These are phyloP conservation scores for Rousettus madagascariensis DNA, from an alignment of 2,797 vertebrate genomes.

Conservation along the genomic window DNA sequence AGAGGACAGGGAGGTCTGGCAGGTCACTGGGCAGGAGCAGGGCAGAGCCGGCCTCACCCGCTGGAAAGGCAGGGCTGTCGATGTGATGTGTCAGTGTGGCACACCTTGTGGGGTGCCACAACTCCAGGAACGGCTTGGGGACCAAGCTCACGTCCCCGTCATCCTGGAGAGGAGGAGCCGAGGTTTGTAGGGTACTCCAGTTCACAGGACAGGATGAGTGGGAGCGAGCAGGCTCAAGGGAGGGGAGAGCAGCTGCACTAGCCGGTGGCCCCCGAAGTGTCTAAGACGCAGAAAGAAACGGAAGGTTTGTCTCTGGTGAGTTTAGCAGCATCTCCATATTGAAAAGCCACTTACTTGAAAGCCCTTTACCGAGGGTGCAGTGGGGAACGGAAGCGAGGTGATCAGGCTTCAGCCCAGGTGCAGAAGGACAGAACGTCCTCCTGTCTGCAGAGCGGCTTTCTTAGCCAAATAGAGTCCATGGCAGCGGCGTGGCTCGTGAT, in stretches of 20 bases:
- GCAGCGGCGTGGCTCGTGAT: fast-evolving
- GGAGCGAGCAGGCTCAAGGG: background rate
- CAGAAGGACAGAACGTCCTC: background rate
- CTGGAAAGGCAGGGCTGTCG: background rate
- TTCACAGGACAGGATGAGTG: background rate
- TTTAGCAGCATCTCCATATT: background rate
- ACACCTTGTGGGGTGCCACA: background rate
- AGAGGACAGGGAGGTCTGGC: background rate
- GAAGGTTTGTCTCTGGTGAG: background rate
- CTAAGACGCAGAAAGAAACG: background rate
- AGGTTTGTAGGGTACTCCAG: background rate
- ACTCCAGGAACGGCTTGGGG: background rate
- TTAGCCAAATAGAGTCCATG: background rate
- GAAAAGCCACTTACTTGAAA: background rate
- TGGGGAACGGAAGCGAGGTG: background rate
- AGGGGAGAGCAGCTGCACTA: background rate
- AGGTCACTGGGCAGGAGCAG: background rate
- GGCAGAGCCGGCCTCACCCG: background rate
- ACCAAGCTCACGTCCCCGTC: too few species aligned
- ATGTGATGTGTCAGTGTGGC: too few species aligned
- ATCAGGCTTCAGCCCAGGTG: background rate
- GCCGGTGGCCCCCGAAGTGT: background rate
- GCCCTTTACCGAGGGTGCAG: background rate
- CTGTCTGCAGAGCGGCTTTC: background rate
- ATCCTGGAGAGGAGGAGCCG: background rate